These are phyloP conservation scores for Disparrhopalites patrizii DNA, from an alignment of 2,888 invertebrate species.

Conservation along the genomic window DNA sequence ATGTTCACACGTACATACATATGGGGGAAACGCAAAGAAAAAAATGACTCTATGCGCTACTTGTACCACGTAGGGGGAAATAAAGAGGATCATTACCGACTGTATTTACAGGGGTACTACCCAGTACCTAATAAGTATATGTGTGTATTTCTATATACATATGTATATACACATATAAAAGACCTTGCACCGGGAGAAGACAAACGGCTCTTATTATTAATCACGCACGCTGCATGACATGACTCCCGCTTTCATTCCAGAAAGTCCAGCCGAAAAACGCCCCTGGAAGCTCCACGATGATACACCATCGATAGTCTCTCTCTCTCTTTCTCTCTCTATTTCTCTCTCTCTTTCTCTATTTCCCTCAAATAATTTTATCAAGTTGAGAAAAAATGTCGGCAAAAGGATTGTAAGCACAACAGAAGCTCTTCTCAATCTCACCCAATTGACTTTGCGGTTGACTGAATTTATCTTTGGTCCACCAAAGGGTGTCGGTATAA, in stretches of 20 bases:
- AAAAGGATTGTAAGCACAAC: no score
- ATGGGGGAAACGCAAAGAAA: background rate
- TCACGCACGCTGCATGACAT: conserved; percentile 26
- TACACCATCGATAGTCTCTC: no score
- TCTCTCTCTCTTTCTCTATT: background rate
- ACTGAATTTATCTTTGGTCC: conserved; percentile 12
- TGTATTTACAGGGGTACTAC: no score
- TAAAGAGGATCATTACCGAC: no score
- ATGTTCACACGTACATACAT: background rate
- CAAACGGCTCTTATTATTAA: conserved; percentile 25
- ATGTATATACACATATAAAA: no score
- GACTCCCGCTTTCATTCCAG: conserved; percentile 18
- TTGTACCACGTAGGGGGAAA: no score
- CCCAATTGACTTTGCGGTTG: conserved; percentile 29
- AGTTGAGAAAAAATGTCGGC: background rate
- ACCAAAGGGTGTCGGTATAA: background rate
- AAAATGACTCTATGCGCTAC: no score
- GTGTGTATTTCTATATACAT: no score
- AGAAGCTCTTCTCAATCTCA: conserved; percentile 20
- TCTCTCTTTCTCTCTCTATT: background rate
- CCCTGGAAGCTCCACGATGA: background rate
- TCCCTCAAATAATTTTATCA: conserved; percentile 1
- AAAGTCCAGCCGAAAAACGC: background rate
- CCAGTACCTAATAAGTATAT: no score
- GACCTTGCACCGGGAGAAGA: no score